Evolutionary conservation across 2,113 vertebrate species (phyloP).

Genomic region (Hippolais icterina): DNA sequence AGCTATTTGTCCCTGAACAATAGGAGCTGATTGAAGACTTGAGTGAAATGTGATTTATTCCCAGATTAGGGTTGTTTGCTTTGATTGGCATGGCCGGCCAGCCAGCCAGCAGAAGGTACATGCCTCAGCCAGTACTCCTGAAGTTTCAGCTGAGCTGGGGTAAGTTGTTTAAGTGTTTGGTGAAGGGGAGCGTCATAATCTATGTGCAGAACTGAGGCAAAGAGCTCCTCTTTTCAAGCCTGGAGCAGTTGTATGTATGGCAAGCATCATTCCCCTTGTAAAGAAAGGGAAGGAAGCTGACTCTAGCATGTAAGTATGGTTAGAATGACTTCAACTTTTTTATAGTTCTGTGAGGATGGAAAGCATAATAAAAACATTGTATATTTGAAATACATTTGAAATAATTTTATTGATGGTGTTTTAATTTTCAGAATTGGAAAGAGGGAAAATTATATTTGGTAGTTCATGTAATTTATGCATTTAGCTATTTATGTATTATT

Average conservation of each 20-base stretch:
- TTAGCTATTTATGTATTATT: background rate
- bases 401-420: background rate
- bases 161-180: background rate
- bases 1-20: background rate
- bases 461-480: background rate
- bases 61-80: background rate
- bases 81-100: background rate
- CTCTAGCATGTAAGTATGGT: background rate
- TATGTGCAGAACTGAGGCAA: background rate
- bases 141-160: background rate
- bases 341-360: background rate
- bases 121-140: background rate
- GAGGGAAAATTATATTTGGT: background rate
- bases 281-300: background rate
- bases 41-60: background rate
- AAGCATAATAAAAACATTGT: background rate
- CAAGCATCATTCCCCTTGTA: background rate
- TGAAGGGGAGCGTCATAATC: background rate
- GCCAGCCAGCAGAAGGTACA: background rate
- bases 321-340: background rate
- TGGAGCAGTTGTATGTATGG: background rate
- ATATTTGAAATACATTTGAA: background rate
- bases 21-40: background rate
- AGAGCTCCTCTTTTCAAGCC: background rate
- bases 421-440: background rate